These are phyloP conservation scores for Sebastes cheni DNA, from an alignment of 2,797 vertebrate species.

Conservation along the genomic window DNA sequence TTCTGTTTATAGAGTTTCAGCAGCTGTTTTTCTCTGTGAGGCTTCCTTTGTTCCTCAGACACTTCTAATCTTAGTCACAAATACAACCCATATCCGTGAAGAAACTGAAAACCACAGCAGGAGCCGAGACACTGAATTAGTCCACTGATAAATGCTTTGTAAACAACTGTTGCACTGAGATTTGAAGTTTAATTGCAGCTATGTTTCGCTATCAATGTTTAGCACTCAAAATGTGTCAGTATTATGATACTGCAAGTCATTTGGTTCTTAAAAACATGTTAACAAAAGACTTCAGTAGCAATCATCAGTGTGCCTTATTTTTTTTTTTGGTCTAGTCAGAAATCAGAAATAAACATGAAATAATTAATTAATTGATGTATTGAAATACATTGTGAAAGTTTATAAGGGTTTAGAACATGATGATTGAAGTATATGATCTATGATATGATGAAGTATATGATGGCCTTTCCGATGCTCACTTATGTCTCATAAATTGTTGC, in stretches of 20 bases:
- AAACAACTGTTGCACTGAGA: slow-evolving; percentile 1
- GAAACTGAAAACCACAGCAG: slow-evolving; percentile 1
- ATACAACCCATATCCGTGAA: neutral
- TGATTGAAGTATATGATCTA: too few species aligned
- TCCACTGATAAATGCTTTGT: neutral
- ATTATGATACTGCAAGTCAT: neutral
- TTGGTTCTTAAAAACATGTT: neutral
- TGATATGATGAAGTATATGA: too few species aligned
- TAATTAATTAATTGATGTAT: too few species aligned
- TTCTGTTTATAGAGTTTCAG: slow-evolving; percentile 63
- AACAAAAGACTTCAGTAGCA: neutral
- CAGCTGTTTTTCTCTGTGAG: slow-evolving; percentile 35
- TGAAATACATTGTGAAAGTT: too few species aligned
- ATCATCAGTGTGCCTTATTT: neutral
- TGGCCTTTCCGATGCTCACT: too few species aligned
- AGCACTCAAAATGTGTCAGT: neutral
- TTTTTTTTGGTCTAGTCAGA: too few species aligned
- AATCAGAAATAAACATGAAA: too few species aligned
- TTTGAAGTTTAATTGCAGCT: neutral
- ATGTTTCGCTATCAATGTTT: neutral
- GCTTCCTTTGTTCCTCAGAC: slow-evolving; percentile 39
- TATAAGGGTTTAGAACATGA: too few species aligned
- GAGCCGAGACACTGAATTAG: neutral
- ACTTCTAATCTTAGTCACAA: slow-evolving; percentile 34
- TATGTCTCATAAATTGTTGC: too few species aligned